Evolutionary conservation across 2,113 vertebrate genomes (phyloP).

Genomic region (Corydoras maculifer): DNA sequence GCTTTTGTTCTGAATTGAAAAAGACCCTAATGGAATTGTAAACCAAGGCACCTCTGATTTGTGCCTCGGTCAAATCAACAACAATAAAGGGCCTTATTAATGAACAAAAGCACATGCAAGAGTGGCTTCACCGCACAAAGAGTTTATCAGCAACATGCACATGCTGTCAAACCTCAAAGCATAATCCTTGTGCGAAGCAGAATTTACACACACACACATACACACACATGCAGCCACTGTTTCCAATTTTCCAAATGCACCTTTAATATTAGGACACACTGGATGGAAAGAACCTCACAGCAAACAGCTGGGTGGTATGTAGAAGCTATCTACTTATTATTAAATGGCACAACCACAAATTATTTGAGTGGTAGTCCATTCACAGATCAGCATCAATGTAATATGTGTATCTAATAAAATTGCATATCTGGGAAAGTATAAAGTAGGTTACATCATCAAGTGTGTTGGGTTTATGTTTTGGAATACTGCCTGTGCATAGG

Average conservation of each 20-base stretch:
- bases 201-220: not conserved
- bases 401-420: too few relatives aligned
- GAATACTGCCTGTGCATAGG: conserved; percentile 15
- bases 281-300: too few relatives aligned
- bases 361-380: too few relatives aligned
- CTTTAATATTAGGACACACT: not conserved
- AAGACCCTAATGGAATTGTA: not conserved
- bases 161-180: not conserved
- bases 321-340: too few relatives aligned
- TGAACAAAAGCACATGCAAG: not conserved
- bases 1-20: not conserved
- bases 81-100: not conserved
- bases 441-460: too few relatives aligned
- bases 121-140: not conserved
- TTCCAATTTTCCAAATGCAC: not conserved
- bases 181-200: not conserved
- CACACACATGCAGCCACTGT: not conserved
- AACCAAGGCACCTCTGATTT: not conserved
- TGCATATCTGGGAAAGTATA: too few relatives aligned
- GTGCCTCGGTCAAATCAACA: not conserved
- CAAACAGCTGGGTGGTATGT: too few relatives aligned
- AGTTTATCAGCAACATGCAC: not conserved
- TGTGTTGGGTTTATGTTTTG: not conserved
- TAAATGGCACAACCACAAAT: too few relatives aligned
- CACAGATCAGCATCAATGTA: too few relatives aligned